Base-by-base conservation (phyloP, 1,140 invertebrate species). In the Hypothenemus hampei region DNA sequence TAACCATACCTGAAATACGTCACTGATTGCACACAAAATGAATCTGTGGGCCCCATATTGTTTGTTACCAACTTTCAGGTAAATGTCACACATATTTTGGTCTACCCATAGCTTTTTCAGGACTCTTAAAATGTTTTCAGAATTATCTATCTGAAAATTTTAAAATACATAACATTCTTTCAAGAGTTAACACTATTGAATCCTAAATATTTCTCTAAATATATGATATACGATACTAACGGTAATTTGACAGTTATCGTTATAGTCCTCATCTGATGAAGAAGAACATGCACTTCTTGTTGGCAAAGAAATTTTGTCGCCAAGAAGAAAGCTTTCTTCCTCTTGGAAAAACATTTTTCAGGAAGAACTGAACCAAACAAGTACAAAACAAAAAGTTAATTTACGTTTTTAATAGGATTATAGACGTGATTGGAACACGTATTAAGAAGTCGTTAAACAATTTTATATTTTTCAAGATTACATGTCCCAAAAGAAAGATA, bases 11-110 rank as follows among this genome's bases (percentile, higher is more conserved):
- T 93, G 91, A 73, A 97, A 96, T 15, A 97, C 93, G 78, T 96
- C 92, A 73, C 91, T 95, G 56, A 89, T 93, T 56, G 91, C 90
- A 79, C 91, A 95, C 1, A 97, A 77, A 66, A 97, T 95, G 5
- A 97, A 79, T 46, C 91, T 81, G 74, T 97, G 93, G 18, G 90
- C 88, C 18, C 89, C 87, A 77, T 90, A 94, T 51, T 85, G 82
- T 20, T 84, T 78, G 18, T 63, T 60, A 2, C 67, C 68, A 18
- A 71, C 68, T 47, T 60, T 61, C 3, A 71, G 39, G 31, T 58
- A 61, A 13, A 71, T 62, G 63, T 71, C 69, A 26, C 65, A 66
- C 68, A 71, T 70, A 53, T 59, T 46, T 52, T 64, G 61, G 1
- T 70, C 62, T 7, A 55, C 29, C 53, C 66, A 71, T 22, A 71